These are phyloP conservation scores for Antennarius maculatus DNA, from an alignment of 2,797 vertebrate genomes.

Conservation along the genomic window DNA sequence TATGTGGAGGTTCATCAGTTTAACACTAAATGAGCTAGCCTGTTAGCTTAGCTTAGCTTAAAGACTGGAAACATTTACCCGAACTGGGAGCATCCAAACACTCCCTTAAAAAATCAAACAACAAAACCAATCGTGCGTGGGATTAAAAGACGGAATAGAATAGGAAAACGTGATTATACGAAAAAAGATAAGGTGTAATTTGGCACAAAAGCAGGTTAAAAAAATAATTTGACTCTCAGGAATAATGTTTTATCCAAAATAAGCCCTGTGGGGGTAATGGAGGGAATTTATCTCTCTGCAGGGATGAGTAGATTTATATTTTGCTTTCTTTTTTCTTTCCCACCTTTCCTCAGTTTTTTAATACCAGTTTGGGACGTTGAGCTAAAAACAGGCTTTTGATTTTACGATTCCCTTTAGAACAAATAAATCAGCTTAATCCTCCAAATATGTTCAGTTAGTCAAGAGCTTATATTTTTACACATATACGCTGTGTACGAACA, in stretches of 20 bases:
- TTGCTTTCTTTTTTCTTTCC: neutral
- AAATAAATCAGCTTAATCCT: conserved; percentile 25
- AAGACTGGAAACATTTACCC: neutral
- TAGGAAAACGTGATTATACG: no score
- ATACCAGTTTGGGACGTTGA: conserved; percentile 42
- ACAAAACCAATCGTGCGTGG: neutral
- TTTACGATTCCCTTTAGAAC: conserved; percentile 59
- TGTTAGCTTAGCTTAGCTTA: conserved; percentile 5
- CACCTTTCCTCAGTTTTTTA: conserved; percentile 12
- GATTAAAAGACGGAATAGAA: neutral
- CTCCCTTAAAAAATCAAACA: neutral
- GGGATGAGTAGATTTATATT: no score
- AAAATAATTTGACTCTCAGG: no score
- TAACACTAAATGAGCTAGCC: neutral
- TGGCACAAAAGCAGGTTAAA: no score
- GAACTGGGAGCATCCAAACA: neutral
- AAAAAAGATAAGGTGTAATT: no score
- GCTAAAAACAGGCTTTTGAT: conserved; percentile 13
- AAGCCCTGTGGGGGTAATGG: no score
- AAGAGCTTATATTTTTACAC: conserved; percentile 15
- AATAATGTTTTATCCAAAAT: no score
- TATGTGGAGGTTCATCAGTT: neutral
- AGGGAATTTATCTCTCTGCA: no score
- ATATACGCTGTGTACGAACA: conserved; percentile 1
- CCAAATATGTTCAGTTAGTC: conserved; percentile 9